Percentiles rank a stretch among this genome's conserved stretches.
phyloP scores from a whole-genome alignment of 2,888 invertebrate genomes.

The Platycheirus albimanus region DNA sequence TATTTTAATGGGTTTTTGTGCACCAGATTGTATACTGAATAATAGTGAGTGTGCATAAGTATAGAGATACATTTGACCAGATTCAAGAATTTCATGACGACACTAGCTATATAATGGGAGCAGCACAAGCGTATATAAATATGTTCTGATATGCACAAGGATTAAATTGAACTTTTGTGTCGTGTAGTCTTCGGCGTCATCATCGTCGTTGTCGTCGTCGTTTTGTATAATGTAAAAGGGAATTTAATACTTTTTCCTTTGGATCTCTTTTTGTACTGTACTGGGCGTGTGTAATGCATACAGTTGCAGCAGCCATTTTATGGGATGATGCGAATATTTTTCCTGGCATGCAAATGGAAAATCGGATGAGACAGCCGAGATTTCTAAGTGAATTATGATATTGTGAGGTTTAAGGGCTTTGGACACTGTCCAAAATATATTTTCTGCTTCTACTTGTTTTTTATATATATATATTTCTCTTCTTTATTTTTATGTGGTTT shows the following conservation, averaged over 20 bases:
- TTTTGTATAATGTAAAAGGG: background rate
- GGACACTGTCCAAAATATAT: slow-evolving; percentile 45
- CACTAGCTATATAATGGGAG: slow-evolving; percentile 8
- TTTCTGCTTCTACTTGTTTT: too few species aligned
- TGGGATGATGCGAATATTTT: slow-evolving; percentile 22
- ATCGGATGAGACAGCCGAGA: slow-evolving; percentile 56
- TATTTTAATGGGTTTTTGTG: slow-evolving; percentile 30
- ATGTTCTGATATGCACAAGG: background rate
- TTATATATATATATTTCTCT: background rate
- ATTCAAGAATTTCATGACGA: slow-evolving; percentile 52
- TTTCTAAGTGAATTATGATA: slow-evolving; percentile 61
- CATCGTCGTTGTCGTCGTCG: background rate
- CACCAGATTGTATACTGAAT: slow-evolving; percentile 6
- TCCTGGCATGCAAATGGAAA: slow-evolving; percentile 65
- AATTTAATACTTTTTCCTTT: slow-evolving; percentile 8
- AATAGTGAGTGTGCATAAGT: background rate
- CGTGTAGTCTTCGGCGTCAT: background rate
- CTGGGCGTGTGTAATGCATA: background rate
- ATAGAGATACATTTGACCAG: slow-evolving; percentile 23
- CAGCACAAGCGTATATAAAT: background rate
- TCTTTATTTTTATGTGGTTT: background rate
- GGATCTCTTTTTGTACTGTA: background rate
- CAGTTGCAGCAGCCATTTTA: background rate
- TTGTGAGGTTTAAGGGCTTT: slow-evolving; percentile 56
- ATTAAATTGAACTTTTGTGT: slow-evolving; percentile 39